Evolutionary conservation across 2,888 invertebrate genomes (phyloP).

Genomic region (Trileptium ribeirensis): DNA sequence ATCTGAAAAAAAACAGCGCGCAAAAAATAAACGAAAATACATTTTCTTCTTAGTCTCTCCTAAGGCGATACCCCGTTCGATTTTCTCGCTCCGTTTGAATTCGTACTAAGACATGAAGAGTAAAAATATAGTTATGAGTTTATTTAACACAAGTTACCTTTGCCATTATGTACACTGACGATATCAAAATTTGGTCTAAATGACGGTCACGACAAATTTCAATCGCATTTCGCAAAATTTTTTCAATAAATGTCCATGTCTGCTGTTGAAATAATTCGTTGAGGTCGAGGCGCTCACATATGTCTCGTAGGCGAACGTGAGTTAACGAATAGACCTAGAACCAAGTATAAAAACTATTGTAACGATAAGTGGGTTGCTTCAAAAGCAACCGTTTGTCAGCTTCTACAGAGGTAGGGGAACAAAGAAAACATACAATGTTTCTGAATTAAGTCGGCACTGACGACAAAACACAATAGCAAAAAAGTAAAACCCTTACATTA

Average conservation of each 20-base stretch:
- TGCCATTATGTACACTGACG: conserved; percentile 87
- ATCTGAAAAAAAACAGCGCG: too few relatives aligned
- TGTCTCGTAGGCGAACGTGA: conserved; percentile 78
- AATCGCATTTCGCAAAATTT: conserved; percentile 73
- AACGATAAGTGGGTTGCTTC: not conserved
- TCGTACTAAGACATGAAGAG: too few relatives aligned
- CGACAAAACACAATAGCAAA: too few relatives aligned
- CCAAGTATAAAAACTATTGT: conserved; percentile 49
- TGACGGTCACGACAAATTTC: conserved; percentile 84
- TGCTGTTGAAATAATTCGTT: conserved; percentile 62
- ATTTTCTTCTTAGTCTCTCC: too few relatives aligned
- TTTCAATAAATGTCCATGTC: conserved; percentile 86
- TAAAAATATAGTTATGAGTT: not conserved
- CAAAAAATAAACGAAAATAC: too few relatives aligned
- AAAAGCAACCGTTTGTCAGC: too few relatives aligned
- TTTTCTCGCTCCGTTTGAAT: too few relatives aligned
- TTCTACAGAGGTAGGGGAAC: too few relatives aligned
- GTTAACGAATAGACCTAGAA: conserved; percentile 86
- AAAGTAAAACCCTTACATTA: too few relatives aligned
- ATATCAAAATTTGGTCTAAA: conserved; percentile 95
- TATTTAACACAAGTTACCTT: conserved; percentile 59
- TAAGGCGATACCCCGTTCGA: too few relatives aligned
- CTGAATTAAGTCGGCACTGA: too few relatives aligned
- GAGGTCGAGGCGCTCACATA: conserved; percentile 73
- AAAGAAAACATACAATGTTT: too few relatives aligned